Evolutionary conservation across 2,113 vertebrate species (phyloP), one percentile per base, ranked within the genome.

Genomic region (Copsychus sechellarum): DNA sequence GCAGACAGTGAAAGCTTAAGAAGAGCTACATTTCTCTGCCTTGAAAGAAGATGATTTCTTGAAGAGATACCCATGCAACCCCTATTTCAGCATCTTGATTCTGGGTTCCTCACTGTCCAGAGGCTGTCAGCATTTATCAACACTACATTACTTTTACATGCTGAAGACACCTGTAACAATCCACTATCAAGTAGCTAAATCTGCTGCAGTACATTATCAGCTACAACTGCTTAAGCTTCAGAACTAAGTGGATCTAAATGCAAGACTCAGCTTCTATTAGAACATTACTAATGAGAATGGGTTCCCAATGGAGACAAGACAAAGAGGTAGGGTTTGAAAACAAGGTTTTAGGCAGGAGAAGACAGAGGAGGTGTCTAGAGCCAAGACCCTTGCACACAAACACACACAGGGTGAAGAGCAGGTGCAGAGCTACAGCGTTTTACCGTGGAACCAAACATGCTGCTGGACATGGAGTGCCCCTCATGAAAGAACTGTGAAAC

Each of bases 401-500:
- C 42, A 72, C 13, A 64, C 20, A 24, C 2, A 64, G 18, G 17
- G 40, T 23, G 57, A 83, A 24, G 21, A 78, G 61, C n/a, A 74
- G 36, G 26, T 25, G 33, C 64, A 93, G 92, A 56, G 61, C 57
- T 70, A 33, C 51, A 1, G 61, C 19, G 51, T 91, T 98, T 99
- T 99, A 99, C 99, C 98, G 54, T 98, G 86, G 98, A 98, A 73
- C 98, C 93, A 15, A 98, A 98, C 78, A 98, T 95, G 96, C 97
- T 98, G 98, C 98, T 98, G 98, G 97, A 97, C 85, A 97, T 70
- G 97, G 98, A 98, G 95, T 97, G 96, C 88, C 98, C 96, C 91
- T 98, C 98, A 92, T 96, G 98, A 98, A 98, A 97, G 97, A 99
- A 98, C 99, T 99, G 99, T 58, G 96, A 98, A 97, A 97, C 93